phyloP scores from a whole-genome alignment of 1,140 invertebrate species.

The Gryon sp. region DNA sequence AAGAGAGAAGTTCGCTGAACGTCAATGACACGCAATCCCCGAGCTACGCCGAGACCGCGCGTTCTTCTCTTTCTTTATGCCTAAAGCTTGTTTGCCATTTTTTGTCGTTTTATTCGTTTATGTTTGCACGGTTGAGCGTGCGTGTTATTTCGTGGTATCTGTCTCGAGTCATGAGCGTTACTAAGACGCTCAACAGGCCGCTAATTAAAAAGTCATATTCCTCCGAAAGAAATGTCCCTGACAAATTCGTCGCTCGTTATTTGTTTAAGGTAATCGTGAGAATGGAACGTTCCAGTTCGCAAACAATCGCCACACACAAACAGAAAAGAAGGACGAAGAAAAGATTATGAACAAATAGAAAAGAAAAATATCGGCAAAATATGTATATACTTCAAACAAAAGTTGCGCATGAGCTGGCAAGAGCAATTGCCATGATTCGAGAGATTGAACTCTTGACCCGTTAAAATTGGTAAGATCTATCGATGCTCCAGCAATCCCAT shows the following conservation, averaged over 20 bases:
- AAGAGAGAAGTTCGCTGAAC: slow-evolving; percentile 20
- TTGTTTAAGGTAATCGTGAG: slow-evolving; percentile 10
- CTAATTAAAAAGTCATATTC: slow-evolving; percentile 58
- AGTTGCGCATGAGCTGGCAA: neutral
- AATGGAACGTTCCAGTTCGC: slow-evolving; percentile 8
- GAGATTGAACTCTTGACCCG: slow-evolving; percentile 25
- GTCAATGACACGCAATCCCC: slow-evolving; percentile 58
- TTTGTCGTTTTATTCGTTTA: slow-evolving; percentile 55
- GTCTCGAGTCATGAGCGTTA: slow-evolving; percentile 51
- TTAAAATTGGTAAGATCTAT: slow-evolving; percentile 23
- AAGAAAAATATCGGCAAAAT: neutral
- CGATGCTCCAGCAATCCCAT: slow-evolving; percentile 41
- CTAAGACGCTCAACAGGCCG: slow-evolving; percentile 37
- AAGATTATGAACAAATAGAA: slow-evolving; percentile 2
- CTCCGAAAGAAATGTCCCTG: neutral
- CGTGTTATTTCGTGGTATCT: slow-evolving; percentile 63
- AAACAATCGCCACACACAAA: neutral
- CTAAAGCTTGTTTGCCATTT: slow-evolving; percentile 44
- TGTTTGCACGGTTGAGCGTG: slow-evolving; percentile 56
- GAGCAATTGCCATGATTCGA: slow-evolving; percentile 1
- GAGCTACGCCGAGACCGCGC: slow-evolving; percentile 7
- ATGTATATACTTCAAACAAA: no score
- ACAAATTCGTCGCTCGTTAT: slow-evolving; percentile 17
- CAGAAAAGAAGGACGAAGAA: neutral
- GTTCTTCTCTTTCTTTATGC: slow-evolving; percentile 25